phyloP scores from a whole-genome alignment of 2,797 vertebrate species.

The Alauda arvensis region DNA sequence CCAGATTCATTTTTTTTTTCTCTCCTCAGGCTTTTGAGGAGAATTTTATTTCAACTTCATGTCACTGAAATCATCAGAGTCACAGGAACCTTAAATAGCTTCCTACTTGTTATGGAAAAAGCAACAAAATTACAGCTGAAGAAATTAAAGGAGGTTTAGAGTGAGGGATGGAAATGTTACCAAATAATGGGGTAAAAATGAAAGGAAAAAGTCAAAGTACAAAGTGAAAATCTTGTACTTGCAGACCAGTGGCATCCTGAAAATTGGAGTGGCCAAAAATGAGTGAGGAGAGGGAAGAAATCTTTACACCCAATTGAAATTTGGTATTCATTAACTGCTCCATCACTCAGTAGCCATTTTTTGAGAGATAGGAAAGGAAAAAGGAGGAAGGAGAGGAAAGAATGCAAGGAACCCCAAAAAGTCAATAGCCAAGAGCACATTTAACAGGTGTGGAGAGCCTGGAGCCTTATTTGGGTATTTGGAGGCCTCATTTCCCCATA shows the following conservation, averaged over 20 bases:
- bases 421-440: accelerated
- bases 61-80: background rate
- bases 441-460: background rate
- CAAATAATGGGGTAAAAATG: background rate
- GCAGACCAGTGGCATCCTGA: background rate
- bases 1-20: background rate
- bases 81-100: background rate
- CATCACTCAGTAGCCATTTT: background rate
- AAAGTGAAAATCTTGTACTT: background rate
- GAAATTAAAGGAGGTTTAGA: background rate
- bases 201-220: background rate
- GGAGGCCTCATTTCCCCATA: background rate
- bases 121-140: background rate
- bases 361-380: background rate
- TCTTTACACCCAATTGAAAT: background rate
- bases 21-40: background rate
- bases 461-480: background rate
- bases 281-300: background rate
- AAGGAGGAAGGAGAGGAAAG: background rate
- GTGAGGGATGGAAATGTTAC: background rate
- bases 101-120: background rate
- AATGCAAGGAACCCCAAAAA: background rate
- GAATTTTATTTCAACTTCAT: background rate
- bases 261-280: background rate
- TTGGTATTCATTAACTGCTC: background rate